Evolutionary conservation across 1,140 invertebrate genomes (phyloP).

Genomic region (Bacillus rossius): DNA sequence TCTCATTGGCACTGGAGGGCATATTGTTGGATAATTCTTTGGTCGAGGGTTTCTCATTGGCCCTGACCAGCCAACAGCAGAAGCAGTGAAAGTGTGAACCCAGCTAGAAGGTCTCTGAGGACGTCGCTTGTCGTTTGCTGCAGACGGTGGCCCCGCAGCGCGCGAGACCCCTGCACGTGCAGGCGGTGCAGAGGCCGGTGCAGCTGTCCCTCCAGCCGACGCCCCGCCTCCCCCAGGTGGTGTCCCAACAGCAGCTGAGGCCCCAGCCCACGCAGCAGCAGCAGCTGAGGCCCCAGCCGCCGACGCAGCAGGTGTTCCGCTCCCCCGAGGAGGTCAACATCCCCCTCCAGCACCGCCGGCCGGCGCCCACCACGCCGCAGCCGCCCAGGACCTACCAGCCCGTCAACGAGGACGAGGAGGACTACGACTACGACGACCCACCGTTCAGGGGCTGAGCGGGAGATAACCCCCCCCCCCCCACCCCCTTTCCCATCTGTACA

Average conservation of each 20-base stretch:
- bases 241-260: no score
- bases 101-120: no score
- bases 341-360: constrained; percentile 67
- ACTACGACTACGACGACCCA: constrained; percentile 17
- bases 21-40: no score
- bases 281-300: neutral
- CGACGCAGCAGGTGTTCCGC: constrained; percentile 59
- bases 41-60: no score
- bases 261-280: neutral
- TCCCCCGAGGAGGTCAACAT: constrained; percentile 83
- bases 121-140: no score
- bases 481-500: neutral
- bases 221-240: no score
- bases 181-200: constrained; percentile 10
- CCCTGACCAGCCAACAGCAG: no score
- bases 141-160: neutral
- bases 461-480: neutral
- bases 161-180: neutral
- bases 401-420: constrained; percentile 10
- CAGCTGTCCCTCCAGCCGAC: neutral
- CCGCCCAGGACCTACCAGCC: neutral
- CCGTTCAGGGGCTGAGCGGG: neutral
- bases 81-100: no score
- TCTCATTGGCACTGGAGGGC: no score
- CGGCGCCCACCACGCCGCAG: constrained; percentile 25